These are phyloP conservation scores for Anoncus sp. DNA, from an alignment of 2,888 invertebrate species.

Conservation along the genomic window DNA sequence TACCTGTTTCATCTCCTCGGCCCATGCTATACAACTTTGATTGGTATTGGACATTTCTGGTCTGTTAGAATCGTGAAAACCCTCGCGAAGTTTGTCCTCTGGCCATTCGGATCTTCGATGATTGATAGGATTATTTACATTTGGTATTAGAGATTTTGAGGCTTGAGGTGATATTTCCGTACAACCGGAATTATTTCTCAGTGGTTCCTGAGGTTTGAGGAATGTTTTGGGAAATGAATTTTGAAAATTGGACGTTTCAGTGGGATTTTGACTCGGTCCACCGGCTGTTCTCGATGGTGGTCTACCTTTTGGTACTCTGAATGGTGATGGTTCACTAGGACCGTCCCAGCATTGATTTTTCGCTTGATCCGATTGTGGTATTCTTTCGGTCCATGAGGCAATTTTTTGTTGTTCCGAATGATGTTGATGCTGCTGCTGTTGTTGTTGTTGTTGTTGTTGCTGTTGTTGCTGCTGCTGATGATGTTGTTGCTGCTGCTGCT, in stretches of 20 bases:
- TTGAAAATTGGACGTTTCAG: slow-evolving; percentile 83
- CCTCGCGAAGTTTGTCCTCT: slow-evolving; percentile 76
- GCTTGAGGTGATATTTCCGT: slow-evolving; percentile 66
- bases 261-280: slow-evolving; percentile 83
- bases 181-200: slow-evolving; percentile 81
- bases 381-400: slow-evolving; percentile 59
- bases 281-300: slow-evolving; percentile 85
- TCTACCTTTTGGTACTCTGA: slow-evolving; percentile 87
- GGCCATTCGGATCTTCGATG: slow-evolving; percentile 74
- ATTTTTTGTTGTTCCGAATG: slow-evolving; percentile 67
- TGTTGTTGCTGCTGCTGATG: slow-evolving; percentile 26
- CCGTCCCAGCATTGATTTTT: slow-evolving; percentile 73
- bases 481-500: slow-evolving; percentile 65
- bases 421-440: slow-evolving; percentile 16
- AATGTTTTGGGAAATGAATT: slow-evolving; percentile 83
- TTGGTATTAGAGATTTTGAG: slow-evolving; percentile 52
- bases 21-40: slow-evolving; percentile 75
- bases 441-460: neutral
- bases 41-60: slow-evolving; percentile 73
- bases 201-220: slow-evolving; percentile 87
- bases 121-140: slow-evolving; percentile 55
- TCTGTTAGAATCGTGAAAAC: slow-evolving; percentile 72
- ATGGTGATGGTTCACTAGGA: slow-evolving; percentile 84
- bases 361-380: slow-evolving; percentile 58
- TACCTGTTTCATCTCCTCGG: slow-evolving; percentile 80